A percentile compares a stretch with the other conserved stretches of the same genome.
Evolutionary conservation across 2,888 invertebrate species (phyloP).

Genomic region (Pandemis cinnamomeana): DNA sequence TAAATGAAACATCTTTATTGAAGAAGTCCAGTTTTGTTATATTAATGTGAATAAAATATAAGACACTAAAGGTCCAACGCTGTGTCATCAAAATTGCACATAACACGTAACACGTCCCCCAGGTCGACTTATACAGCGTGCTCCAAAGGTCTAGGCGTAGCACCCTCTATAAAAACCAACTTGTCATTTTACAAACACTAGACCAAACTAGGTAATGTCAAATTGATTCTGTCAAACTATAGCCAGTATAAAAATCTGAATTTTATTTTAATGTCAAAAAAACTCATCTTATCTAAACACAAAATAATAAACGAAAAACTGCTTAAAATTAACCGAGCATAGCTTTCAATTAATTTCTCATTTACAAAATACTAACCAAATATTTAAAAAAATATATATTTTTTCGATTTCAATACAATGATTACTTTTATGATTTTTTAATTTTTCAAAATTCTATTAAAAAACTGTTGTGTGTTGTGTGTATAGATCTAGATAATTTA

Average conservation of each 20-base stretch:
- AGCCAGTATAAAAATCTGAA: conserved; percentile 44
- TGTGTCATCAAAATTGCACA: conserved; percentile 6
- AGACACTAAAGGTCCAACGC: conserved; percentile 1
- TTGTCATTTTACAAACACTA: conserved; percentile 82
- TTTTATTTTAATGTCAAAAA: conserved; percentile 18
- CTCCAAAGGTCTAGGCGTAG: conserved; percentile 10
- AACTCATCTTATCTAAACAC: neutral
- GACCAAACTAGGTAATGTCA: conserved; percentile 81
- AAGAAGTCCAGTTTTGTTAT: conserved; percentile 10
- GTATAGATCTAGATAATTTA: neutral
- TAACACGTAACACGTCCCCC: conserved; percentile 7
- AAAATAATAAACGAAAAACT: neutral
- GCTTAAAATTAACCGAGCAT: too few species aligned
- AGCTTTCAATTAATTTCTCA: too few species aligned
- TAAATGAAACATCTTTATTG: conserved; percentile 12
- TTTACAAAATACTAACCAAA: too few species aligned
- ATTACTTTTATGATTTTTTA: too few species aligned
- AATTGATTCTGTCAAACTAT: conserved; percentile 61
- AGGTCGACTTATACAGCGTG: conserved; percentile 14
- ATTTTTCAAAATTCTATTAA: too few species aligned
- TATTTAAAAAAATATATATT: too few species aligned
- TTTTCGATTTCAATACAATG: too few species aligned
- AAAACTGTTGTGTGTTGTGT: too few species aligned
- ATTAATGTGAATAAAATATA: conserved; percentile 13
- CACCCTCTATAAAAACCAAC: conserved; percentile 57